Evolutionary conservation across 2,888 invertebrate species (phyloP), one percentile per base, ranked within the genome.

Genomic region (Glaucopsyche alexis): DNA sequence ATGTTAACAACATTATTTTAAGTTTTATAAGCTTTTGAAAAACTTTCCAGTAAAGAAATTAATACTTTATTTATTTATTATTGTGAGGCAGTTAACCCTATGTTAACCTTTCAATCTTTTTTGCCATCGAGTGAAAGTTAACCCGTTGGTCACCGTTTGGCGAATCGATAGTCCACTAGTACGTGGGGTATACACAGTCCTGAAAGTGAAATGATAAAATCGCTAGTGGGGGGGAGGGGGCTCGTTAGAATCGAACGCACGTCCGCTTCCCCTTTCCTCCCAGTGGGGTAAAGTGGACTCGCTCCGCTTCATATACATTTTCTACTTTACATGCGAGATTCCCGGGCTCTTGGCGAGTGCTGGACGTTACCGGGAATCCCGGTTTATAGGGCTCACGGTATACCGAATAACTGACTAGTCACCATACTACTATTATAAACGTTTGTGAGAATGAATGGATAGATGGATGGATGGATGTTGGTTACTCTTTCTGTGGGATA

Each of bases 211-310:
- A 83, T 81, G 85, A 82, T 84, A 83, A 83, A 84, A 83, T 81
- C 79, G 82, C 79, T 75, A 78, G 81, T 72, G 79, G 83, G 88
- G 86, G 81, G 87, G 86, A 85, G 80, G 84, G 81, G 87, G 89
- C 88, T 90, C 90, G 91, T 91, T 91, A 89, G 87, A 90, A 91
- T 89, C 92, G 91, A 90, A 89, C 90, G 90, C 93, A 91, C 91
- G 92, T 90, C 88, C 89, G 87, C 87, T 79, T 86, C 83, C 80
- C 87, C 86, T 88, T 85, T 80, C 87, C 86, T 88, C 85, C 80
- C 76, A 79, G 79, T 89, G 89, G 90, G 86, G 90, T 87, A 87
- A 90, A 92, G 91, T 91, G 92, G 93, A 91, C 92, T 91, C 91
- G 90, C 90, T 90, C 87, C 85, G 89, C 89, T 89, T 90, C 87